Evolutionary conservation across 1,140 invertebrate genomes (phyloP), one percentile per base, ranked within the genome.

Genomic region (Cylas formicarius): DNA sequence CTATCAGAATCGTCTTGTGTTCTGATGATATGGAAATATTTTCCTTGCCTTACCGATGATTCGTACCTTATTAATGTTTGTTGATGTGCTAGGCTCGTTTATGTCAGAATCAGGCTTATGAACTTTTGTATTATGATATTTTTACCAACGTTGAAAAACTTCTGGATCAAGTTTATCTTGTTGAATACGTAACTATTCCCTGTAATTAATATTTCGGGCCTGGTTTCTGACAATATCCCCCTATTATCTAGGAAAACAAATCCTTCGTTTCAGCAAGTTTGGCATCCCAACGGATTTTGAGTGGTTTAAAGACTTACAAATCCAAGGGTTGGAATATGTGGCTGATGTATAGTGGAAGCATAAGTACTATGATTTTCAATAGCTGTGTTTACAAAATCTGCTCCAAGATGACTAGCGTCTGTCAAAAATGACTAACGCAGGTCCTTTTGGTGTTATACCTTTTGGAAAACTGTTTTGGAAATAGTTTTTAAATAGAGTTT

Each of bases 321-420:
- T 63, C 63, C 35, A 65, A 42, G 18, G 63, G 62, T 51, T 65
- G 60, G 19, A 65, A 49, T 19, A 62, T 26, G 33, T 61, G 57
- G 19, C 51, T 63, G 20, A 58, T 62, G 36, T 64, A 61, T 33
- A 62, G 43, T 16, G 56, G 63, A 11, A 63, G 39, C 42, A 62
- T 66, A 7, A 66, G 32, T 14, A 50, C 45, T 14, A 53, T 60
- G 23, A 64, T 52, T 16, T 43, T 56, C 22, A 44, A 51, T 50
- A 23, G 62, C 59, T 41, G 44, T 44, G 28, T 61, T 45, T 33
- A 62, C 54, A 11, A 63, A 32, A 39, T 54, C 50, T 22, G 55
- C 41, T 28, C 34, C 50, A 10, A 66, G 43, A 44, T 66, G 62
- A 17, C 46, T 58, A 26, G 40, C 40, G 61, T 8, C 58, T 62